Percentiles rank a stretch among this genome's conserved stretches.
Conservation (phyloP, 1,140 invertebrate genomes). For the Ptiloglossa arizonensis region DNA sequence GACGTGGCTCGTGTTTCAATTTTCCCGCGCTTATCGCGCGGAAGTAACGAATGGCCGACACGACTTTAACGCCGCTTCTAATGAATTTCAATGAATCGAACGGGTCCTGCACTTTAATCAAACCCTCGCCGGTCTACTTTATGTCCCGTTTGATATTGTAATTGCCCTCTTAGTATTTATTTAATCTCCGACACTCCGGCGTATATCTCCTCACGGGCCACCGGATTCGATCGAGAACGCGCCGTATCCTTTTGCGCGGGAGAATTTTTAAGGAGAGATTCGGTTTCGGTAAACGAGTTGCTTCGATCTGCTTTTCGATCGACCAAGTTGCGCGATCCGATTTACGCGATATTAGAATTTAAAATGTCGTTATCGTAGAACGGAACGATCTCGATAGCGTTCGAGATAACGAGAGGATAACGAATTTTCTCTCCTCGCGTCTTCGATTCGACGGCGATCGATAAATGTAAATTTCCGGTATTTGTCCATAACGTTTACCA, state of each 20-base stretch:
- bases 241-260: neutral
- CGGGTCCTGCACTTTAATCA: conserved; percentile 9
- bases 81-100: conserved; percentile 43
- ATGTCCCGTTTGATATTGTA: neutral
- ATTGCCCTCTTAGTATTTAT: neutral
- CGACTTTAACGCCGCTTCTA: neutral
- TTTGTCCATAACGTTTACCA: neutral
- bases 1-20: neutral
- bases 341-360: neutral
- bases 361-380: neutral
- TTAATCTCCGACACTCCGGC: neutral
- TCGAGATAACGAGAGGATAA: too few species aligned
- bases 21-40: conserved; percentile 12
- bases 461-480: neutral
- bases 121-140: neutral
- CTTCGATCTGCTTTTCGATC: neutral
- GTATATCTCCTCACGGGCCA: too few species aligned
- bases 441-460: neutral
- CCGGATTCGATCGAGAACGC: neutral
- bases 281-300: neutral
- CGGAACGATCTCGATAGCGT: too few species aligned
- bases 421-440: too few species aligned
- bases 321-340: neutral
- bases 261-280: neutral
- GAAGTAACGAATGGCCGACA: conserved; percentile 3